Evolutionary conservation across 2,888 invertebrate species (phyloP).

Genomic region (Hydriomena furcata): DNA sequence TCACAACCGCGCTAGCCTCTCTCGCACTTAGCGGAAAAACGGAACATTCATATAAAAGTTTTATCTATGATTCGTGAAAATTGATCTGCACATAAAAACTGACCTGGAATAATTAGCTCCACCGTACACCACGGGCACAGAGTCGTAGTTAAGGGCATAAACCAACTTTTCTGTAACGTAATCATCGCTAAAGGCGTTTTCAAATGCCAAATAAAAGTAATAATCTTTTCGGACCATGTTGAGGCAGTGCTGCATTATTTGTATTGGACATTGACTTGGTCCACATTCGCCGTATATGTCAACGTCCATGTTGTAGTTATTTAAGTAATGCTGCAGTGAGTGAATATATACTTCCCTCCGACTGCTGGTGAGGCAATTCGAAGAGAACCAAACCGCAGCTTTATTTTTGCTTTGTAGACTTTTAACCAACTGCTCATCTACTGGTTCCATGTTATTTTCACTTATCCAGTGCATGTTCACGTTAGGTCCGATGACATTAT

Average conservation of each 20-base stretch:
- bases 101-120: slow-evolving; percentile 84
- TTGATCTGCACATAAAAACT: slow-evolving; percentile 6
- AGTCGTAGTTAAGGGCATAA: slow-evolving; percentile 78
- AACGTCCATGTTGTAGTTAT: slow-evolving; percentile 47
- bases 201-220: slow-evolving; percentile 68
- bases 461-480: slow-evolving; percentile 48
- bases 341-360: slow-evolving; percentile 52
- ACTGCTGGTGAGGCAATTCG: slow-evolving; percentile 58
- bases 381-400: slow-evolving; percentile 64
- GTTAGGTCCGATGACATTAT: slow-evolving; percentile 54
- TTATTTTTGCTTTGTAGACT: slow-evolving; percentile 44
- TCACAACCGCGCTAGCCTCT: too few relatives aligned
- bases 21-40: too few relatives aligned
- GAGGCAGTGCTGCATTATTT: slow-evolving; percentile 51
- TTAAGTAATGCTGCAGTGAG: slow-evolving; percentile 44
- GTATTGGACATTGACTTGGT: slow-evolving; percentile 48
- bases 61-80: too few relatives aligned
- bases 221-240: slow-evolving; percentile 52
- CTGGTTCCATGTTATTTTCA: slow-evolving; percentile 41
- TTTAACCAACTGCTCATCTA: slow-evolving; percentile 37
- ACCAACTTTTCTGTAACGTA: slow-evolving; percentile 69
- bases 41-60: too few relatives aligned
- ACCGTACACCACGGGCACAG: slow-evolving; percentile 87
- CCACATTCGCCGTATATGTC: slow-evolving; percentile 64
- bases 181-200: slow-evolving; percentile 66